These are phyloP conservation scores for Drosophila nigritarsus DNA, from an alignment of 2,888 invertebrate species.

Conservation along the genomic window DNA sequence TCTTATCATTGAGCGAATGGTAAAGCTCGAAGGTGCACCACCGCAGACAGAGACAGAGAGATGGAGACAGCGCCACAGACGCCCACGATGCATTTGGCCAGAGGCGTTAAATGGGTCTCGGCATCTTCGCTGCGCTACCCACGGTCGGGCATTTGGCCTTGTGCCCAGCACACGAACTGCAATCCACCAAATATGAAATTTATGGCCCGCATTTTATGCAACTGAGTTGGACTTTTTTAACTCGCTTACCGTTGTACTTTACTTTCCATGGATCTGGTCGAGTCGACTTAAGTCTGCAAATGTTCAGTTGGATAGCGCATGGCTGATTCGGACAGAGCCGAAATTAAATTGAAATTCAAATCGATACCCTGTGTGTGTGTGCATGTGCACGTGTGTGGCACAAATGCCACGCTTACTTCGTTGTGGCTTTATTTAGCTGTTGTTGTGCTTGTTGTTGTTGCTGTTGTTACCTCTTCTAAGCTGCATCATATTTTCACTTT, in stretches of 20 bases:
- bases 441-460: not conserved
- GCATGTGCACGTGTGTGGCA: not conserved
- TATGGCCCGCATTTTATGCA: slow-evolving; percentile 3
- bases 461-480: slow-evolving; percentile 7
- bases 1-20: slow-evolving; percentile 30
- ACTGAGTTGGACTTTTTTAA: not conserved
- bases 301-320: slow-evolving; percentile 14
- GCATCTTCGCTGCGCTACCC: slow-evolving; percentile 35
- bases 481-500: slow-evolving; percentile 44
- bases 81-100: slow-evolving; percentile 64
- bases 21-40: not conserved
- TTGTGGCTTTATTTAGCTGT: not conserved
- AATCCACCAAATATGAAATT: slow-evolving; percentile 2
- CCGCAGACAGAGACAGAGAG: not conserved
- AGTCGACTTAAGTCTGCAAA: not conserved
- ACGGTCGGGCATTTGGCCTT: slow-evolving; percentile 22
- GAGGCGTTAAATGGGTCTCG: slow-evolving; percentile 65
- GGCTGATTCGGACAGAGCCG: slow-evolving; percentile 10
- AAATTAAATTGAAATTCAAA: slow-evolving; percentile 1
- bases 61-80: slow-evolving; percentile 26
- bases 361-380: not conserved
- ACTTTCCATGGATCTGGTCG: not conserved
- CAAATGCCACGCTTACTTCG: slow-evolving; percentile 1
- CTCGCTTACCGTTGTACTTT: not conserved
- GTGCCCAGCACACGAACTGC: not conserved